Conservation (phyloP, 2,888 invertebrate genomes). For the Lepidonotus clava region DNA sequence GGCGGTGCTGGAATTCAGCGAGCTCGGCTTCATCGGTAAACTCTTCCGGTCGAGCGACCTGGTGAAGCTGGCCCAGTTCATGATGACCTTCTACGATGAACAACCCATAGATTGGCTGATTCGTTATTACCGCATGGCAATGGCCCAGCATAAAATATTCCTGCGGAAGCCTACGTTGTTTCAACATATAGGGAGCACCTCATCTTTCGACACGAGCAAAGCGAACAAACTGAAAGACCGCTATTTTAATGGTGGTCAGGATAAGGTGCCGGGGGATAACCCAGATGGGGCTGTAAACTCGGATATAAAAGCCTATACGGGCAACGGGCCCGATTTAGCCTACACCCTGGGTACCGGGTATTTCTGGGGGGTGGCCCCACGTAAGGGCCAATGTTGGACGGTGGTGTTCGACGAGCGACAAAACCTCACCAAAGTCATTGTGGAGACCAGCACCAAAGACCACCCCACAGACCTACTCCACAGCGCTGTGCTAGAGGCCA, state of each 20-base stretch:
- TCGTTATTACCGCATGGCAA: conserved; percentile 59
- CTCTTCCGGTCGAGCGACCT: conserved; percentile 73
- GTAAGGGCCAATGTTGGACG: conserved; percentile 51
- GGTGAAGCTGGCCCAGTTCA: conserved; percentile 60
- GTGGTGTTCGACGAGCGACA: conserved; percentile 57
- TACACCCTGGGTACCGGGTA: conserved; percentile 67
- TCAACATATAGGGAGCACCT: conserved; percentile 72
- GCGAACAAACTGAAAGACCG: conserved; percentile 76
- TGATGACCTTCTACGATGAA: conserved; percentile 65
- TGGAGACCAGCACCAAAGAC: conserved; percentile 57
- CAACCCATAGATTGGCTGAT: conserved; percentile 68
- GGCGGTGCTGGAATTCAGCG: conserved; percentile 76
- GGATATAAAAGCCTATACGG: conserved; percentile 73
- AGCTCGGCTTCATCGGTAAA: conserved; percentile 78
- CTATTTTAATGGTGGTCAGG: conserved; percentile 67
- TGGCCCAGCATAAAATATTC: conserved; percentile 60
- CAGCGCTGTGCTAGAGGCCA: conserved; percentile 56
- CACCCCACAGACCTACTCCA: conserved; percentile 53
- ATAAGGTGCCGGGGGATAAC: conserved; percentile 69
- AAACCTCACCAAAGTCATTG: conserved; percentile 50
- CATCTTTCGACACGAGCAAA: conserved; percentile 76
- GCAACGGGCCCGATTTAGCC: conserved; percentile 73
- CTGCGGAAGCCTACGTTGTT: conserved; percentile 66
- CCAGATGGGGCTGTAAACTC: conserved; percentile 78
- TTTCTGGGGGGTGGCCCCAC: conserved; percentile 62